Evolutionary conservation across 2,888 invertebrate genomes (phyloP).

Genomic region (Teinopalpus imperialis): DNA sequence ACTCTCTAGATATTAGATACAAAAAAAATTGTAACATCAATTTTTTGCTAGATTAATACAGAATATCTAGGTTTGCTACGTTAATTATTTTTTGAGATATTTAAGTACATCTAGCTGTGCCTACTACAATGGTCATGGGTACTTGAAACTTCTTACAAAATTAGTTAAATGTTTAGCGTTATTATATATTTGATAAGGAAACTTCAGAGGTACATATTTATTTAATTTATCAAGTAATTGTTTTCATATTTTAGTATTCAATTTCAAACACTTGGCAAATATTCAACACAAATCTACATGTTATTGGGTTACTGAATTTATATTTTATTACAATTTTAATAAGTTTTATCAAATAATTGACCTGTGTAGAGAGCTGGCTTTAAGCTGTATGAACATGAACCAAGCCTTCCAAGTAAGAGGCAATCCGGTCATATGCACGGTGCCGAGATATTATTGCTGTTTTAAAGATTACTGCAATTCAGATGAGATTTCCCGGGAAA

Average conservation of each 20-base stretch:
- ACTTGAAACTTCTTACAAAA: no score
- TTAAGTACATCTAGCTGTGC: slow-evolving; percentile 14
- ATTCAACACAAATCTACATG: slow-evolving; percentile 58
- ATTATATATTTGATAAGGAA: slow-evolving; percentile 7
- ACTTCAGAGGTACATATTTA: slow-evolving; percentile 34
- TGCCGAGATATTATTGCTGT: slow-evolving; percentile 69
- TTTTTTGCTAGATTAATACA: no score
- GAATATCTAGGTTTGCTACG: no score
- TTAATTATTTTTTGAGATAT: slow-evolving; percentile 8
- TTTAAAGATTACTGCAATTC: slow-evolving; percentile 70
- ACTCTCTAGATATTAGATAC: no score
- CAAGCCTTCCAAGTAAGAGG: slow-evolving; percentile 74
- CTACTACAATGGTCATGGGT: slow-evolving; percentile 17
- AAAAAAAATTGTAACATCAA: no score
- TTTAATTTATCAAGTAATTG: background rate
- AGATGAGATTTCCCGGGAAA: slow-evolving; percentile 58
- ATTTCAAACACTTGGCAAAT: slow-evolving; percentile 54
- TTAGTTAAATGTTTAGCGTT: no score
- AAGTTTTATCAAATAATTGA: slow-evolving; percentile 61
- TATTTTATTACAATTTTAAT: slow-evolving; percentile 48
- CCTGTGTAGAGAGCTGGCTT: slow-evolving; percentile 69
- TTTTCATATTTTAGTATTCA: slow-evolving; percentile 1
- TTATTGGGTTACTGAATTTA: slow-evolving; percentile 34
- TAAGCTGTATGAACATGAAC: slow-evolving; percentile 82
- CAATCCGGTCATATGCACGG: slow-evolving; percentile 66